Base-by-base conservation (phyloP, 1,140 invertebrate species). In the Anastrepha obliqua region DNA sequence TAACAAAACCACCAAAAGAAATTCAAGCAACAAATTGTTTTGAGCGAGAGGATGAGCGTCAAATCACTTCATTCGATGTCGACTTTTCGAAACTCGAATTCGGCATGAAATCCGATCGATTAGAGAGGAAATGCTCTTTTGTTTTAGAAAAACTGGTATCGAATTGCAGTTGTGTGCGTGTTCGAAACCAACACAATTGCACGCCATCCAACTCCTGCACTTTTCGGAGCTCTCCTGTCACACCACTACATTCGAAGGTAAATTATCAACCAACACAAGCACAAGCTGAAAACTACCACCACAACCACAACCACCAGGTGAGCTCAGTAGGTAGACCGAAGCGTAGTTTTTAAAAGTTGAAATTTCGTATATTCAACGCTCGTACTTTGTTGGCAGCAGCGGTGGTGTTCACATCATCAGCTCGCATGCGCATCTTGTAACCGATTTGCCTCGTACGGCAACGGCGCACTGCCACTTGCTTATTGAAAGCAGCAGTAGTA, bases 341-440 rank as follows among this genome's bases (percentile, higher is more conserved):
- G 15, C 13, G 11, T 17, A 3, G 42, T 55, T 81, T 9, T 13
- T 55, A 81, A 81, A 55, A 55, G 17, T 20, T 47, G 17, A 81
- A 81, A 55, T 55, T 81, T 4, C 39, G 65, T 11, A 13, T 17
- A 42, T 13, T 47, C 44, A 74, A 74, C n/a, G 44, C 74, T 81
- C 9, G n/a, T 81, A 81, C 42, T 81, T 47, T 47, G 51, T 15
- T 81, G 47, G 4, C 74, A 13, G 47, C 44, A 29, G 74, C 47
- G 74, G 47, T 29, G 74, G 17, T 55, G 74, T 51, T 20, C n/a
- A 13, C 74, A 58, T 55, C 74, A 42, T 55, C 11, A 81, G 74
- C 47, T 81, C 74, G 74, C 74, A 81, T 81, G 74, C 74, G 74
- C 74, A 81, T 81, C n/a, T 55, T 55, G 47, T 51, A 55, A 81